Conservation (phyloP, 2,797 vertebrate genomes). For the Sebastes kiyomatsui region DNA sequence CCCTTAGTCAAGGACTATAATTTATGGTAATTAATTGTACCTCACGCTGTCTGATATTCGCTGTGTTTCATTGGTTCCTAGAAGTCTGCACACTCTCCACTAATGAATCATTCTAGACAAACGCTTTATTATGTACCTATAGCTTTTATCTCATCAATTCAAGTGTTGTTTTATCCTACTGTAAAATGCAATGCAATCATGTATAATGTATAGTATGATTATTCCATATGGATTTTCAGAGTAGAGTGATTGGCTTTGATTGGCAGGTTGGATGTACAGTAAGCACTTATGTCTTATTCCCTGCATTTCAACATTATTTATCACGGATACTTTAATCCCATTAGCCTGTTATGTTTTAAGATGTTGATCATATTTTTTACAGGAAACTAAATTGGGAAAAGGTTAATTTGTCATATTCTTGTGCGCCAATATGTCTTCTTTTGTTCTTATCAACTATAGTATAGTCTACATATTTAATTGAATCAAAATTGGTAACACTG, state of each 20-base stretch:
- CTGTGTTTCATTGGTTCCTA: not conserved
- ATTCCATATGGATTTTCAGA: not conserved
- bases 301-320: not conserved
- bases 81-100: not conserved
- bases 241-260: not conserved
- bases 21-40: not conserved
- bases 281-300: not conserved
- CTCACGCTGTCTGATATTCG: not conserved
- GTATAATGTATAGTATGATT: not conserved
- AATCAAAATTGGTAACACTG: too few relatives aligned
- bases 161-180: not conserved
- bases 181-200: not conserved
- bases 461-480: too few relatives aligned
- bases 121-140: not conserved
- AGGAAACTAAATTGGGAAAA: not conserved
- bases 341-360: not conserved
- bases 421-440: too few relatives aligned
- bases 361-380: not conserved
- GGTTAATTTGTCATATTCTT: too few relatives aligned
- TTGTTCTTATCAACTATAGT: too few relatives aligned
- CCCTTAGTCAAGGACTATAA: not conserved
- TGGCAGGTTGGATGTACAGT: not conserved
- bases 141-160: not conserved
- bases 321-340: not conserved
- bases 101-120: not conserved